phyloP scores from a whole-genome alignment of 53 echinoderm and acorn worm genomes.

The Actinopyga echinites region DNA sequence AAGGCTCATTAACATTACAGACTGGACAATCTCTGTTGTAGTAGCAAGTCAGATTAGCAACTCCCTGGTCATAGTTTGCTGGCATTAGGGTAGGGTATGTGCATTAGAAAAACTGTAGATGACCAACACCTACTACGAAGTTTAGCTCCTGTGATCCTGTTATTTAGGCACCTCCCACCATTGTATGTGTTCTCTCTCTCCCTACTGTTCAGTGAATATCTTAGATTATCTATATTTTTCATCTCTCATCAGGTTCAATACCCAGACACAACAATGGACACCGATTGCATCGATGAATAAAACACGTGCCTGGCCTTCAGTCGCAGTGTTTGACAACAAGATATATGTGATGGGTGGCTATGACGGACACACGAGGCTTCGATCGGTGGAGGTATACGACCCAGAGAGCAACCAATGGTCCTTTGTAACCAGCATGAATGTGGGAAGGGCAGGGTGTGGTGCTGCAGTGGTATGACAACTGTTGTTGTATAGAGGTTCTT shows the following conservation, averaged over 20 bases:
- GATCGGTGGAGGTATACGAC: constrained; percentile 92
- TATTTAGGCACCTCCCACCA: too few relatives aligned
- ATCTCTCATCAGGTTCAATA: constrained; percentile 80
- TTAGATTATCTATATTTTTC: constrained; percentile 8
- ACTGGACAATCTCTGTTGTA: too few relatives aligned
- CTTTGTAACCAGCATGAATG: constrained; percentile 83
- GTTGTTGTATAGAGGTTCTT: too few relatives aligned
- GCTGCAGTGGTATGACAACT: constrained; percentile 80
- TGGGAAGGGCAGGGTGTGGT: constrained; percentile 84
- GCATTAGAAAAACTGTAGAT: too few relatives aligned
- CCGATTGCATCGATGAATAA: constrained; percentile 88
- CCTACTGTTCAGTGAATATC: background rate
- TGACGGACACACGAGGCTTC: constrained; percentile 84
- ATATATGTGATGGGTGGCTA: constrained; percentile 98
- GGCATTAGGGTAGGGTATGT: too few relatives aligned
- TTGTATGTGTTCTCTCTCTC: too few relatives aligned
- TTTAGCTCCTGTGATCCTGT: too few relatives aligned
- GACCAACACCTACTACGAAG: too few relatives aligned
- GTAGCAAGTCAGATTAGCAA: too few relatives aligned
- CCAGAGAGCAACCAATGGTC: constrained; percentile 90
- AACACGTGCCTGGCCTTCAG: constrained; percentile 93
- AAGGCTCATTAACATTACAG: too few relatives aligned
- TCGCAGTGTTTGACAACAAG: constrained; percentile 96
- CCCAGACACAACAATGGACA: constrained; percentile 99
- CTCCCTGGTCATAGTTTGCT: too few relatives aligned